Evolutionary conservation across 2,888 invertebrate genomes (phyloP).

Genomic region (Panopea generosa): DNA sequence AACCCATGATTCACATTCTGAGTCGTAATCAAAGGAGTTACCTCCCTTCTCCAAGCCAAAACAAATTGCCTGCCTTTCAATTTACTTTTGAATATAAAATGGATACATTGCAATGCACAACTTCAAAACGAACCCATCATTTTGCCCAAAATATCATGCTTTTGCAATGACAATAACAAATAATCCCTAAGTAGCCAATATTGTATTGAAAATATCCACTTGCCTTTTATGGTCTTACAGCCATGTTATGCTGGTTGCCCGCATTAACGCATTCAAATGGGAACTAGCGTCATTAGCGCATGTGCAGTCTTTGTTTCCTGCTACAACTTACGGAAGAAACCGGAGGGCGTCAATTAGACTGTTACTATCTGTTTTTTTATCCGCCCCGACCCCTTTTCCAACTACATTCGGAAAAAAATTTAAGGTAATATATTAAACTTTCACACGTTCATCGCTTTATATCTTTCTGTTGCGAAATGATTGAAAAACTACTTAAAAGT

Average conservation of each 20-base stretch:
- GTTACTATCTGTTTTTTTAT: slow-evolving; percentile 41
- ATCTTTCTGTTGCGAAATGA: too few species aligned
- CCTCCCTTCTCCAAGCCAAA: too few species aligned
- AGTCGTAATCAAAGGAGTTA: too few species aligned
- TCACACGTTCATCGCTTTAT: background rate
- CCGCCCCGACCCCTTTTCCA: slow-evolving; percentile 25
- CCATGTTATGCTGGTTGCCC: slow-evolving; percentile 21
- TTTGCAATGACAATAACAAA: too few species aligned
- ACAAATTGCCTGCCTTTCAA: too few species aligned
- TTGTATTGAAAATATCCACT: background rate
- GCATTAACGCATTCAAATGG: background rate
- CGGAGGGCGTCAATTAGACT: slow-evolving; percentile 50
- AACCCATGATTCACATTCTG: too few species aligned
- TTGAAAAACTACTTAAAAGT: too few species aligned
- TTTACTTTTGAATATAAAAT: too few species aligned
- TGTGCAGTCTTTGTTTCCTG: slow-evolving; percentile 58
- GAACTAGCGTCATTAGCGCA: slow-evolving; percentile 39
- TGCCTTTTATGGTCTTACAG: slow-evolving; percentile 50
- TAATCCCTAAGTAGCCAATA: too few species aligned
- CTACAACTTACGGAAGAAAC: slow-evolving; percentile 39
- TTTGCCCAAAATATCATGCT: too few species aligned
- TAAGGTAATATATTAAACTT: slow-evolving; percentile 8
- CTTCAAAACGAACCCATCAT: too few species aligned
- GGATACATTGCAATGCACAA: too few species aligned
- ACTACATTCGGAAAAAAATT: background rate